These are phyloP conservation scores for Leuciscus idus DNA, from an alignment of 2,113 vertebrate genomes.

Conservation along the genomic window DNA sequence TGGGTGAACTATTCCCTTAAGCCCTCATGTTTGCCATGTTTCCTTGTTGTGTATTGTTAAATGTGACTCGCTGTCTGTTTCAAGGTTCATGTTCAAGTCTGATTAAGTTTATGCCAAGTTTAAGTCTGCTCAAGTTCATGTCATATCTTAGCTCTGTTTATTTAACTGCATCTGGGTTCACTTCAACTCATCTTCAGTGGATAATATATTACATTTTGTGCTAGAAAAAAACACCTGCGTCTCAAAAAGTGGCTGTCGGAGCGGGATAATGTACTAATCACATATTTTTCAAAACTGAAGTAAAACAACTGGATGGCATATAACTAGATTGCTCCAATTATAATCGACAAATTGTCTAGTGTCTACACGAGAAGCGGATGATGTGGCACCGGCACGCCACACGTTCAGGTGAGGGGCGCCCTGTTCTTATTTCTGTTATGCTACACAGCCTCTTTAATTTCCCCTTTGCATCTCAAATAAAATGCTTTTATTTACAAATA, in stretches of 20 bases:
- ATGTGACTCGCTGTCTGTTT: no score
- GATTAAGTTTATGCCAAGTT: no score
- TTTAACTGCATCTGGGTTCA: no score
- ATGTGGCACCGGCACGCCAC: not conserved
- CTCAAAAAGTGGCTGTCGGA: not conserved
- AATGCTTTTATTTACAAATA: not conserved
- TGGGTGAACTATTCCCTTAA: no score
- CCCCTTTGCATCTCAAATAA: not conserved
- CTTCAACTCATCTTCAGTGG: no score
- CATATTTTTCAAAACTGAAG: not conserved
- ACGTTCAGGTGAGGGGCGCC: not conserved
- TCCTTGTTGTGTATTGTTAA: no score
- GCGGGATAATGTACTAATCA: not conserved
- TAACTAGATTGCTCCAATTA: conserved; percentile 1
- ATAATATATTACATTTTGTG: not conserved
- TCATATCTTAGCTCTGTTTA: no score
- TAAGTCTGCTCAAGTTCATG: no score
- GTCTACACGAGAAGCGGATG: not conserved
- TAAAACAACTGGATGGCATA: not conserved
- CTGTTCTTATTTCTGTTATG: not conserved
- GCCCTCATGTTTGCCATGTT: no score
- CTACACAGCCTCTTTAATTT: not conserved
- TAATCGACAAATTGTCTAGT: not conserved
- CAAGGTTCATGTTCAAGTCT: no score
- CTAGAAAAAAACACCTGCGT: not conserved